Evolutionary conservation across 2,888 invertebrate species (phyloP).

Genomic region (Conomelus anceps): DNA sequence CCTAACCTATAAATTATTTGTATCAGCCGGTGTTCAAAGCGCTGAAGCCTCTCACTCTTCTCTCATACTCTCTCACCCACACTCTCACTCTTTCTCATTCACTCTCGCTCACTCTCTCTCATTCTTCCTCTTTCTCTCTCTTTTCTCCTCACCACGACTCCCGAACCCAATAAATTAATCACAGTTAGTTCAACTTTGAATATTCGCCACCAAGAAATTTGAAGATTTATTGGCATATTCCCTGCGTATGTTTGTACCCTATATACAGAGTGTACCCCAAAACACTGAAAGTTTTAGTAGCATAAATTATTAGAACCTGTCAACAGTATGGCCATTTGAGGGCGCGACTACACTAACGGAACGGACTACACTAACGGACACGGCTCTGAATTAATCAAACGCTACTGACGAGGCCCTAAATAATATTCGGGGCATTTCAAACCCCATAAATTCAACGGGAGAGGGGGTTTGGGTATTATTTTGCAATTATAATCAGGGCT

Average conservation of each 20-base stretch:
- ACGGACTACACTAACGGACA: not conserved
- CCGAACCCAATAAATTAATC: too few species aligned
- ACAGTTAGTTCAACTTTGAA: not conserved
- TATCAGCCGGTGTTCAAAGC: not conserved
- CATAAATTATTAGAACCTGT: not conserved
- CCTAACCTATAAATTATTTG: not conserved
- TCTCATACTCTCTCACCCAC: too few species aligned
- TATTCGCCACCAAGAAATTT: not conserved
- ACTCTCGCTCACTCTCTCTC: too few species aligned
- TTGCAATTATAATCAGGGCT: not conserved
- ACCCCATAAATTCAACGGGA: too few species aligned
- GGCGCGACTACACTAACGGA: not conserved
- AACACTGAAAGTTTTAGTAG: not conserved
- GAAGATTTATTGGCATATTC: not conserved
- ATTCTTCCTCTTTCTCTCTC: too few species aligned
- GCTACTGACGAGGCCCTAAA: not conserved
- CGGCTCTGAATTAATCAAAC: not conserved
- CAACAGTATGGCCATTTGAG: not conserved
- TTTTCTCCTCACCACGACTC: too few species aligned
- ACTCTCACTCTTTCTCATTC: too few species aligned
- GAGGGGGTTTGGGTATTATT: not conserved
- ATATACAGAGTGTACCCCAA: not conserved
- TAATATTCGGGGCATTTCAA: not conserved
- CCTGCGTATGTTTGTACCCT: too few species aligned
- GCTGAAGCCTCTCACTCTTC: not conserved